Percentiles rank a stretch among this genome's conserved stretches.
phyloP scores from a whole-genome alignment of 2,113 vertebrate species.

The Prionailurus bengalensis region DNA sequence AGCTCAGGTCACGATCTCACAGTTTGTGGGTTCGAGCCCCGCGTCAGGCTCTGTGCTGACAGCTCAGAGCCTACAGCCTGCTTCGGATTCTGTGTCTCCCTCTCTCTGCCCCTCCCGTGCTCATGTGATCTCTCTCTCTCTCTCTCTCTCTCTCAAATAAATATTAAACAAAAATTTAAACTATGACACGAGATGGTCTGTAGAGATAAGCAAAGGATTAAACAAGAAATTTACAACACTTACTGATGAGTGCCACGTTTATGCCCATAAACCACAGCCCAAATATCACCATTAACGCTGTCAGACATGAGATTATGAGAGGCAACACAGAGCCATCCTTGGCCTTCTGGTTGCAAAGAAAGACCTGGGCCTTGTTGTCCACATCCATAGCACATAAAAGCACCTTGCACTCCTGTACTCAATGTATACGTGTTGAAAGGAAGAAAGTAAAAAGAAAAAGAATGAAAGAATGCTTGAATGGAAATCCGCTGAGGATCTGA shows the following conservation, averaged over 20 bases:
- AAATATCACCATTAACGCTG: not conserved
- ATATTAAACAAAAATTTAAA: not conserved
- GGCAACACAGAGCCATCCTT: not conserved
- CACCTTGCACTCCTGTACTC: not conserved
- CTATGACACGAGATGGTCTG: not conserved
- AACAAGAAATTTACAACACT: not conserved
- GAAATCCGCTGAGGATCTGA: not conserved
- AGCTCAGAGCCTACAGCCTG: too few species aligned
- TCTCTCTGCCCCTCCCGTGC: too few species aligned
- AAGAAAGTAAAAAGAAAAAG: not conserved
- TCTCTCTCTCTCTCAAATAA: too few species aligned
- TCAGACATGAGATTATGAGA: fast-evolving
- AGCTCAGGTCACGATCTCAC: too few species aligned
- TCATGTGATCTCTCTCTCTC: too few species aligned
- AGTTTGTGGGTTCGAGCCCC: too few species aligned
- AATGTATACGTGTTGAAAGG: not conserved
- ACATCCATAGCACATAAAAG: not conserved
- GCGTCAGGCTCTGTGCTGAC: too few species aligned
- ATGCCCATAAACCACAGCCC: not conserved
- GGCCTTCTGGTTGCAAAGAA: not conserved
- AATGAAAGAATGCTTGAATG: not conserved
- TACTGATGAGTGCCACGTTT: not conserved
- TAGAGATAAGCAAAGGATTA: not conserved
- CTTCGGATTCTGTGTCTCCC: too few species aligned
- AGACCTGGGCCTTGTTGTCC: not conserved